A percentile compares a stretch with the other conserved stretches of the same genome.
Conservation (phyloP, 2,888 invertebrate genomes). For the Acleris laterana region DNA sequence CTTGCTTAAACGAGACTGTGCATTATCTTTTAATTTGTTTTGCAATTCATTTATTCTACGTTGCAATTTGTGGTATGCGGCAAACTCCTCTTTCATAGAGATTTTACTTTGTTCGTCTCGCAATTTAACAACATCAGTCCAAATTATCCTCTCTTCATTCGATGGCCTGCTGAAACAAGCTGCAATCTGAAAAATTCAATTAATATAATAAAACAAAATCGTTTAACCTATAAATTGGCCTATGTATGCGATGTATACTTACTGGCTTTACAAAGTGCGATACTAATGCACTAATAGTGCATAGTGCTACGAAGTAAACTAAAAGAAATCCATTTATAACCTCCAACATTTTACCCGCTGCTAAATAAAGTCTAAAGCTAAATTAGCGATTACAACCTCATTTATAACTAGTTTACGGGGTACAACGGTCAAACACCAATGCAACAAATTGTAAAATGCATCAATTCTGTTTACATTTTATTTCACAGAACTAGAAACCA, state of each 20-base stretch:
- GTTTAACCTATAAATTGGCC: background rate
- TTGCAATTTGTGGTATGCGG: conserved; percentile 84
- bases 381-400: background rate
- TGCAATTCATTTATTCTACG: conserved; percentile 83
- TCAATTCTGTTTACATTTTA: no score
- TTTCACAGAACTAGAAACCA: no score
- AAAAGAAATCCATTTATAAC: conserved; percentile 75
- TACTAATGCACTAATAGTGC: conserved; percentile 74
- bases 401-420: no score
- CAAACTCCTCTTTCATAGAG: conserved; percentile 85
- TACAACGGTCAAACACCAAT: no score
- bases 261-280: conserved; percentile 80
- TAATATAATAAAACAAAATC: background rate
- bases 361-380: background rate
- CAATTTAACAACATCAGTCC: conserved; percentile 67
- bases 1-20: conserved; percentile 67
- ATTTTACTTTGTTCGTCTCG: conserved; percentile 76
- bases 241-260: conserved; percentile 49
- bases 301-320: conserved; percentile 73
- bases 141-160: conserved; percentile 67
- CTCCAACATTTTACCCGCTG: conserved; percentile 64
- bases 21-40: conserved; percentile 67
- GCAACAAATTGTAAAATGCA: no score
- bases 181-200: conserved; percentile 62
- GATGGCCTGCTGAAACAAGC: conserved; percentile 77